Conservation (phyloP, 2,113 vertebrate species). For the Telmatochromis sp. region DNA sequence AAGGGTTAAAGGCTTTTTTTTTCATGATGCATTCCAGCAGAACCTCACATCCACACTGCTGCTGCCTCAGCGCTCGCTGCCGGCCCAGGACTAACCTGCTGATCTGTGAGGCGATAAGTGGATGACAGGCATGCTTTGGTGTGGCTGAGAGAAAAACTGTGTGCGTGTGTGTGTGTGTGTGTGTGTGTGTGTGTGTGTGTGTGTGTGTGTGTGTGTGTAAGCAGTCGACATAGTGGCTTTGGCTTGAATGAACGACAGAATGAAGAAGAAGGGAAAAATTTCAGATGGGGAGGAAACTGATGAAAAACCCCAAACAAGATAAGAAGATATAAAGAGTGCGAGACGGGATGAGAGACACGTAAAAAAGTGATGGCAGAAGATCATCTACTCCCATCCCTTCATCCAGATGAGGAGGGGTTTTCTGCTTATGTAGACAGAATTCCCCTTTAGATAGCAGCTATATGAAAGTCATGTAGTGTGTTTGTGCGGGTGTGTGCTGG, state of each 20-base stretch:
- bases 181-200: neutral
- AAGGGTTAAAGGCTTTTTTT: conserved; percentile 20
- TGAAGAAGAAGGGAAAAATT: neutral
- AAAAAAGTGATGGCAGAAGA: neutral
- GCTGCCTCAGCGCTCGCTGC: conserved; percentile 54
- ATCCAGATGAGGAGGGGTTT: conserved; percentile 8
- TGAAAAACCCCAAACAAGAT: neutral
- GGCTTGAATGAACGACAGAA: neutral
- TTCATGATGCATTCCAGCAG: conserved; percentile 32
- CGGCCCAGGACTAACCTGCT: conserved; percentile 21
- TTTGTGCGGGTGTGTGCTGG: neutral
- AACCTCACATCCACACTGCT: conserved; percentile 25
- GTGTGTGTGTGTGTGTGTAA: neutral
- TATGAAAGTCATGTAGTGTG: neutral
- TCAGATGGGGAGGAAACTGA: neutral
- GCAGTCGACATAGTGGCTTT: neutral
- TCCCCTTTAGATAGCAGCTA: conserved; percentile 8
- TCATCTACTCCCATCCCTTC: conserved; percentile 15
- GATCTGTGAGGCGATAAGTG: conserved; percentile 47
- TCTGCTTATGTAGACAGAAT: conserved; percentile 26
- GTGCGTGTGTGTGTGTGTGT: neutral
- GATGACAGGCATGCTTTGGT: conserved; percentile 37
- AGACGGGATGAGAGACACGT: neutral
- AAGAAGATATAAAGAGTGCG: neutral
- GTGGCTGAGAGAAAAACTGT: neutral